phyloP scores from a whole-genome alignment of 1,140 invertebrate genomes.

The Meloidogyne chitwoodi region DNA sequence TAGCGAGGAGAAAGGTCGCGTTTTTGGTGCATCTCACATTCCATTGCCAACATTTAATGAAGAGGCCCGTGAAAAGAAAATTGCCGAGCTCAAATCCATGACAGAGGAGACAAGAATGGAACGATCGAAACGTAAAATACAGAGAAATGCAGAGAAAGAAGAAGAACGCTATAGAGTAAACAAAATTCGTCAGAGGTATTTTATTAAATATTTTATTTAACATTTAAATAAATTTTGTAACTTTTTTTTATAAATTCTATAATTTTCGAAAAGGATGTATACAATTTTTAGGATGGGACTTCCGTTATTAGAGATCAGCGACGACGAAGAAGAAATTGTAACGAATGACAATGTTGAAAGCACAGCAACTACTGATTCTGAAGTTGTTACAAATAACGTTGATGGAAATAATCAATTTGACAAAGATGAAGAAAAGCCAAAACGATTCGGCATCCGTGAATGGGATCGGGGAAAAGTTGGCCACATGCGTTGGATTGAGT shows the following conservation, averaged over 20 bases:
- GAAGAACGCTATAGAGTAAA: slow-evolving; percentile 2
- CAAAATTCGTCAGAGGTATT: slow-evolving; percentile 26
- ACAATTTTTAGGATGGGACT: slow-evolving; percentile 16
- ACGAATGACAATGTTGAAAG: background rate
- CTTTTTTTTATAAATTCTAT: too few species aligned
- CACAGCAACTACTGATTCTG: background rate
- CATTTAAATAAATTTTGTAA: too few species aligned
- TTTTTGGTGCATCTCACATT: slow-evolving; percentile 45
- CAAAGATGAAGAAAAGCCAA: slow-evolving; percentile 17
- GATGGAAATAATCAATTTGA: background rate
- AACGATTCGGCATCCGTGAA: slow-evolving; percentile 30
- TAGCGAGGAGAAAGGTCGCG: slow-evolving; percentile 34
- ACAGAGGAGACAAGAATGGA: slow-evolving; percentile 31
- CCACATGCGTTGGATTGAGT: slow-evolving; percentile 28
- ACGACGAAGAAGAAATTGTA: slow-evolving; percentile 20
- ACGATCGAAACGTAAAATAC: slow-evolving; percentile 35
- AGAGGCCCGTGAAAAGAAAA: slow-evolving; percentile 38
- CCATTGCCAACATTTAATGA: slow-evolving; percentile 32
- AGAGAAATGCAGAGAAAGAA: slow-evolving; percentile 27
- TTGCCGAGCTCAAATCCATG: slow-evolving; percentile 37
- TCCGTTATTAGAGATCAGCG: slow-evolving; percentile 17
- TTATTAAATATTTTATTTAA: background rate
- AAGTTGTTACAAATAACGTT: background rate
- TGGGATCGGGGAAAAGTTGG: slow-evolving; percentile 41
- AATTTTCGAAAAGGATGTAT: background rate